phyloP scores from a whole-genome alignment of 1,140 invertebrate genomes.

The Lanistes nyassanus region DNA sequence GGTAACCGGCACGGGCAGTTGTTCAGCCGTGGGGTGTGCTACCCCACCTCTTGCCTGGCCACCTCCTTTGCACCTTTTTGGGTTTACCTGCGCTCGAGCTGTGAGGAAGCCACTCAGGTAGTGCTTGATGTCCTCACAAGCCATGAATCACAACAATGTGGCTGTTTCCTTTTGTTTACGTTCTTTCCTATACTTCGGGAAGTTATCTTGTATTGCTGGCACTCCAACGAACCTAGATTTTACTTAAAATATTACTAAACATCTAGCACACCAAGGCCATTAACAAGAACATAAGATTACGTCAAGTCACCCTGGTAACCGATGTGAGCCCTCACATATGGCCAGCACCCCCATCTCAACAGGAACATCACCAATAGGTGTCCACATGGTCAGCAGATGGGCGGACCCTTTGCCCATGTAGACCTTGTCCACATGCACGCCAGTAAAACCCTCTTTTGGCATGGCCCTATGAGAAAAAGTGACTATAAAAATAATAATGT shows the following conservation, averaged over 20 bases:
- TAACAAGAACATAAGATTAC: background rate
- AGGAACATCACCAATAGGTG: slow-evolving; percentile 56
- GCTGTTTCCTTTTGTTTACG: too few relatives aligned
- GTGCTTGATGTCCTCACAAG: too few relatives aligned
- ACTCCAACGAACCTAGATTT: background rate
- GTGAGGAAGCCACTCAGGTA: background rate
- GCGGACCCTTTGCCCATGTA: slow-evolving; percentile 57
- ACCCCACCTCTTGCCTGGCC: background rate
- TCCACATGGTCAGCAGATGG: slow-evolving; percentile 58
- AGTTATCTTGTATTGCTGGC: background rate
- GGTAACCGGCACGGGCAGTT: too few relatives aligned
- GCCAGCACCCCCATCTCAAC: slow-evolving; percentile 54
- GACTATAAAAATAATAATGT: too few relatives aligned
- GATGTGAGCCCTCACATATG: slow-evolving; percentile 56
- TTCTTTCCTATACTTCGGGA: too few relatives aligned
- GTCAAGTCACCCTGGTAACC: slow-evolving; percentile 40
- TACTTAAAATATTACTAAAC: background rate
- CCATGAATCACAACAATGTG: too few relatives aligned
- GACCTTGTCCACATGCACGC: slow-evolving; percentile 61
- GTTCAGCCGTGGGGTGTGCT: too few relatives aligned
- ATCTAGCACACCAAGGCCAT: background rate
- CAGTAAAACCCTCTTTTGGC: slow-evolving; percentile 52
- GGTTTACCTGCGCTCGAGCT: too few relatives aligned
- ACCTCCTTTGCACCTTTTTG: background rate
- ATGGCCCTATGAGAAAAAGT: slow-evolving; percentile 42